Base-by-base conservation (phyloP, 2,888 invertebrate genomes). In the Leptura quadrifasciata region DNA sequence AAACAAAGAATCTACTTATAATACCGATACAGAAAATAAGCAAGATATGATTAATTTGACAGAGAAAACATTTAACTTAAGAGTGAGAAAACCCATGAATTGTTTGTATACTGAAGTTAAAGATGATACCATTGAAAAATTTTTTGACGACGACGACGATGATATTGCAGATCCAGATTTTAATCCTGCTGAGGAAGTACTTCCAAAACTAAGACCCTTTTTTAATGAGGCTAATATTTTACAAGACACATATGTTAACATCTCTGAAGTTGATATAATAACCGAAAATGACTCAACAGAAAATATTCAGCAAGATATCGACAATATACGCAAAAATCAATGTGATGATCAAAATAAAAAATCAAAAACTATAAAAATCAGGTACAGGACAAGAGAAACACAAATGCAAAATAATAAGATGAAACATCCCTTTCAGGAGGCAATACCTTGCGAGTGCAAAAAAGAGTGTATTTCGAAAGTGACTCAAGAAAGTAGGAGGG, bases 101-200 rank as follows among this genome's bases (percentile, higher is more conserved):
- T 6, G 6, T 39, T 39, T 39, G 39, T 6, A 9, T 12, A 6
- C 39, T 39, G 39, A 39, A 39, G 12, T 12, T 39, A 39, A 39
- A 6, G 39, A 39, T 39, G 39, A 39, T 39, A 12, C 12, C 12
- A 39, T 39, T 39, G 39, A 39, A 39, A 39, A 39, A 9, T 39
- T 39, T 9, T 39, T 39, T 39, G 39, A 39, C 12, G n/a, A n/a
- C n/a, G n/a, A n/a, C n/a, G 39, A 39, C 12, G 39, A 9, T 12
- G 39, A 39, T 39, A 39, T 39, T 39, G 39, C 39, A 39, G 39
- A 39, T 39, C 39, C 39, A 39, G 39, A 39, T 39, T 39, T 39
- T 12, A 39, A 39, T 39, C 39, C 39, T 39, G 6, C 6, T 39
- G 39, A 39, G 39, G 39, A 39, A 39, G 39, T 39, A 39, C 8